Percentiles rank a stretch among this genome's conserved stretches.
Conservation (phyloP, 2,113 vertebrate genomes). For the Calyptommatus sinebrachiatus region DNA sequence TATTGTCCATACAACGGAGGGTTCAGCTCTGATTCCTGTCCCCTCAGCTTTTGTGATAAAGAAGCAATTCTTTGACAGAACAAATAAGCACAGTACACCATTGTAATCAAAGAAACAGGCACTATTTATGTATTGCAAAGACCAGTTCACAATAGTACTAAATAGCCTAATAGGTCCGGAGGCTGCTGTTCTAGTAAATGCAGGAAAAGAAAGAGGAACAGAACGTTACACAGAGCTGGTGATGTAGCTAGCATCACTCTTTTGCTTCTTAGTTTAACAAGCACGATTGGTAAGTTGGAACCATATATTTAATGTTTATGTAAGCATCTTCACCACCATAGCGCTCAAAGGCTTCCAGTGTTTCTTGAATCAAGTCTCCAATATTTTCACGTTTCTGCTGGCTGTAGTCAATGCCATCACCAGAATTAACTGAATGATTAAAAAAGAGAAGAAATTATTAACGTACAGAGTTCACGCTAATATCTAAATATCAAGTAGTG, state of each 20-base stretch:
- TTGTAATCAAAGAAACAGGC: constrained; percentile 82
- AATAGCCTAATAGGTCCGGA: constrained; percentile 64
- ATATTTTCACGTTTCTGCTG: constrained; percentile 89
- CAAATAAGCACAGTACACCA: constrained; percentile 83
- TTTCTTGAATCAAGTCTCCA: constrained; percentile 90
- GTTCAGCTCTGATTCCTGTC: constrained; percentile 71
- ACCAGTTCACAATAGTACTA: constrained; percentile 73
- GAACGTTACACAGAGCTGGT: constrained; percentile 48
- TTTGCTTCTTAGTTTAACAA: constrained; percentile 70
- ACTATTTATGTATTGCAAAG: constrained; percentile 81
- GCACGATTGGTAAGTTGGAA: constrained; percentile 92
- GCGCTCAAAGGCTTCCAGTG: constrained; percentile 87
- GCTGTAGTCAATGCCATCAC: constrained; percentile 88
- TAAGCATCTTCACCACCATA: constrained; percentile 86
- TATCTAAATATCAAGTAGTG: neutral
- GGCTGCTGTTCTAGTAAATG: constrained; percentile 71
- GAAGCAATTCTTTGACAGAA: constrained; percentile 74
- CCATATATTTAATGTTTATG: constrained; percentile 96
- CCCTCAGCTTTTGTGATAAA: constrained; percentile 69
- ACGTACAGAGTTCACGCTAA: constrained; percentile 13
- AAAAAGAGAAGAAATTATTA: constrained; percentile 49
- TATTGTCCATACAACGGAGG: constrained; percentile 79
- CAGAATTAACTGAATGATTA: constrained; percentile 80
- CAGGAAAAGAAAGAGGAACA: constrained; percentile 60
- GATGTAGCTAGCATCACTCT: constrained; percentile 37